phyloP scores from a whole-genome alignment of 92 coral and sea anemone species.

The Umimayanthus kanabou region DNA sequence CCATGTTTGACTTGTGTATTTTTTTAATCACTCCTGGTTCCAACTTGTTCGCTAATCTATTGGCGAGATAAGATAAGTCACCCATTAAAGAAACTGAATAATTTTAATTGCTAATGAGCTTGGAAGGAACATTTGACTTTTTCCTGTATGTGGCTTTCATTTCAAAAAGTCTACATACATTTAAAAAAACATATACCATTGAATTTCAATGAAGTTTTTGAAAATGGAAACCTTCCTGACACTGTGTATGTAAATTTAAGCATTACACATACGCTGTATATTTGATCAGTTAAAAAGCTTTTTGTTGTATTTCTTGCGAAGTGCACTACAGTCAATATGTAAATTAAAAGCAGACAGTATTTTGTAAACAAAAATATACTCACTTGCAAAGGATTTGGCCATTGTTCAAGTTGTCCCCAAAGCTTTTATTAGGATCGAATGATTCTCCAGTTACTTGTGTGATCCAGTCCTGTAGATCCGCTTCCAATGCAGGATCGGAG shows the following conservation, averaged over 20 bases:
- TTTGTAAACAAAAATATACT: conserved; percentile 6
- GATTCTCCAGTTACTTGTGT: conserved; percentile 10
- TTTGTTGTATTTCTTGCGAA: not conserved
- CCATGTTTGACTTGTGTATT: conserved; percentile 14
- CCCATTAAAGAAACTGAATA: not conserved
- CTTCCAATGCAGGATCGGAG: conserved; percentile 32
- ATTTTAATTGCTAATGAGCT: not conserved
- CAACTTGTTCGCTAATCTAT: conserved; percentile 63
- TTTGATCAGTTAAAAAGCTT: not conserved
- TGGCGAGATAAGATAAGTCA: not conserved
- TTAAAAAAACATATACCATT: too few species aligned
- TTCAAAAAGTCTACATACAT: too few species aligned
- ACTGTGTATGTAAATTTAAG: not conserved
- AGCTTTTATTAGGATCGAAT: conserved; percentile 36
- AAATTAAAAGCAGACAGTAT: not conserved
- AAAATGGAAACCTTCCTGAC: not conserved
- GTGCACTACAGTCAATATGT: not conserved
- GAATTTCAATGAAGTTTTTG: too few species aligned
- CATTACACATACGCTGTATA: not conserved
- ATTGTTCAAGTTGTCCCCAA: conserved; percentile 36
- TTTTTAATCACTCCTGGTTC: conserved; percentile 84
- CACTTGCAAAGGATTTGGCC: conserved; percentile 45
- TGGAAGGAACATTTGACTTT: too few species aligned
- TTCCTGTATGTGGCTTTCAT: too few species aligned
- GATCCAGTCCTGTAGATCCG: conserved; percentile 35